These are phyloP conservation scores for Pseudachorutes palmiensis DNA, from an alignment of 1,140 invertebrate genomes.

Conservation along the genomic window DNA sequence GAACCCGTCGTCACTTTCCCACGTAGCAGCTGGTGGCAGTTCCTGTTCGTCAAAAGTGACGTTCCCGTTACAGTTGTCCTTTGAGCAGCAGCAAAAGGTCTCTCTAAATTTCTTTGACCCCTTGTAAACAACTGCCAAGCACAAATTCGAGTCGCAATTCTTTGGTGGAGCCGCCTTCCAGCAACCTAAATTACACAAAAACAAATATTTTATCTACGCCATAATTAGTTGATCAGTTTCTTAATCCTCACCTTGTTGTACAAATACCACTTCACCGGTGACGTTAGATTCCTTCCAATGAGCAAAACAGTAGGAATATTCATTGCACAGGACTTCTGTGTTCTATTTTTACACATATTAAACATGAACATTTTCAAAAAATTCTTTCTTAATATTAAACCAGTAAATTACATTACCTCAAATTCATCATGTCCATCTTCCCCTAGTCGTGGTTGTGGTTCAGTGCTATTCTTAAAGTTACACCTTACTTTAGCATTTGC, in stretches of 20 bases:
- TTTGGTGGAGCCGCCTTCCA: background rate
- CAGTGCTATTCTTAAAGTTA: no score
- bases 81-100: conserved; percentile 1
- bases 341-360: no score
- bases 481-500: no score
- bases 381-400: no score
- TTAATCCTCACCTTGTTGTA: conserved; percentile 3
- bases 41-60: background rate
- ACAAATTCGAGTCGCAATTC: background rate
- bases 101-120: background rate
- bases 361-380: no score
- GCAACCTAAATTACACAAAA: background rate
- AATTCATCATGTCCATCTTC: no score
- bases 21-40: background rate
- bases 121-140: background rate
- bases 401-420: no score
- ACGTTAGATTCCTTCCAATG: background rate
- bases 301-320: background rate
- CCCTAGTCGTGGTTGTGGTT: no score
- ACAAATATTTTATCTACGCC: no score
- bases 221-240: no score
- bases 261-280: background rate
- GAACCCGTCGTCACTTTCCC: background rate
- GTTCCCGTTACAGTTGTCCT: background rate
- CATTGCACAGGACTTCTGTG: background rate